Conservation (phyloP, 1,140 invertebrate species). For the Polypedilum vanderplanki region DNA sequence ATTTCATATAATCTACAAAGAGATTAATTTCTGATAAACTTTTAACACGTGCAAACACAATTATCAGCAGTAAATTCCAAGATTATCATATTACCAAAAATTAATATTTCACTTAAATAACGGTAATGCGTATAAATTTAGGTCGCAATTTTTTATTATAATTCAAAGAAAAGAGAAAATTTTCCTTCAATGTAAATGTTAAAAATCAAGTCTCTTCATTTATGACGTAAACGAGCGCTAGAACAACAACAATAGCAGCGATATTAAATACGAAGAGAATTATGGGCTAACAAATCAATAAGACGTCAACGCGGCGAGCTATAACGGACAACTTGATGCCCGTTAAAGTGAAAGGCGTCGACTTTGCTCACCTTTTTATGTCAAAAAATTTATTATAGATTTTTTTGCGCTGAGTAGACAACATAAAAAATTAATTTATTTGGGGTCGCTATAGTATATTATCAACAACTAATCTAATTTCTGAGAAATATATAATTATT, state of each 20-base stretch:
- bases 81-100: no score
- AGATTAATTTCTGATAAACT: no score
- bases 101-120: neutral
- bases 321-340: neutral
- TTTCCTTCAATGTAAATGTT: no score
- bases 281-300: slow-evolving; percentile 3
- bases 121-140: neutral
- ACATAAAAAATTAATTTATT: neutral
- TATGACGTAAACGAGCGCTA: neutral
- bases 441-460: neutral
- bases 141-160: neutral
- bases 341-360: slow-evolving; percentile 6
- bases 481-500: neutral
- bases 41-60: no score
- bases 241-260: neutral
- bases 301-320: neutral
- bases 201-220: neutral
- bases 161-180: neutral
- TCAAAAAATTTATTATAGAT: neutral
- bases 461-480: neutral
- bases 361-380: slow-evolving; percentile 3
- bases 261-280: neutral
- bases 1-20: no score
- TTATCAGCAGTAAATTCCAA: no score
- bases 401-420: neutral